Evolutionary conservation across 2,113 vertebrate species (phyloP), one percentile per base, ranked within the genome.

Genomic region (Lutjanus erythropterus): DNA sequence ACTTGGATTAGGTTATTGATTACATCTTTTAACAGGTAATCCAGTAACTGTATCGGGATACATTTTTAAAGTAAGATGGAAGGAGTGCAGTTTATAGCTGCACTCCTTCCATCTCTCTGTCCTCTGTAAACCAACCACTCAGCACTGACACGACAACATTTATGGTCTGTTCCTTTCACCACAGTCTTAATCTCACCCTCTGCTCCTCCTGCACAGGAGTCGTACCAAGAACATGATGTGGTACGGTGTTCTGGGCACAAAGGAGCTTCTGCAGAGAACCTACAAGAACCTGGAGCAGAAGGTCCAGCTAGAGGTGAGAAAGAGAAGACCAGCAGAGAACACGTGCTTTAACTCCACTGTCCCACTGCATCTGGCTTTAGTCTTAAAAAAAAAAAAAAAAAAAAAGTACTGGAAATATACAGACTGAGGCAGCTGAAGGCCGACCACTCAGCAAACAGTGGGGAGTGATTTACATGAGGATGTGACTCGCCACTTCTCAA

Each of bases 211-310:
- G 61, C 90, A 66, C 85, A 99, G 98, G 92, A 99, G 98, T 89
- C 96, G 98, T 31, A 99, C 98, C 0, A 99, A 99, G 94, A 99
- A 99, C 86, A 97, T 99, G 97, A 99, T 99, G 98, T 99, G 98
- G 97, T 99, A 99, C 60, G 98, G 98, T 16, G 98, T 99, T 62
- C 91, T 99, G 89, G 98, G 98, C 60, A 99, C 98, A 0, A 97
- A 97, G 88, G 98, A 99, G 86, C 94, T 99, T 14, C 91, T 99
- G 62, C 98, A 99, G 90, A 96, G 98, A 83, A 99, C 98, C 0
- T 99, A 99, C 77, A 99, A 99, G 94, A 99, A 99, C 83, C 93
- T 99, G 86, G 98, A 99, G 92, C 98, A 99, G 93, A 98, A 98
- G 76, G 97, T 99, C 85, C 97, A 98, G 80, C 96, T 99, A 9